Evolutionary conservation across 2,888 invertebrate genomes (phyloP), one percentile per base, ranked within the genome.

Genomic region (Fissipunctia ypsillon): DNA sequence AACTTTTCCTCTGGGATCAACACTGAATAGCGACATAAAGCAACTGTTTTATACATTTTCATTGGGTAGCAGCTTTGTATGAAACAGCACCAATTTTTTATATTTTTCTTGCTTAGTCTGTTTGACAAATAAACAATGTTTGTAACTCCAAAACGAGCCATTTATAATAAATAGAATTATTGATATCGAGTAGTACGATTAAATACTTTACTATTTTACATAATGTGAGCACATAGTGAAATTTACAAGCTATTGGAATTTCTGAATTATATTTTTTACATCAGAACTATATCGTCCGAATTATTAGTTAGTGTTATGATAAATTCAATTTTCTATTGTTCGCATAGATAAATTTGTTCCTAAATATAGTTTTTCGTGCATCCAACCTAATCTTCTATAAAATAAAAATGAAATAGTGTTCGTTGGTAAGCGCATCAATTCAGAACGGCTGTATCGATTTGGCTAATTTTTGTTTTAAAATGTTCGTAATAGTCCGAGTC

Each of bases 121-220:
- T 67, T 31, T 63, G 22, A 22, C 1, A 63, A 63, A 31, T 31
- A n/a, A 38, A 45, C 9, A 28, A 6, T 57, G 9, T 22, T 16
- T 28, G 16, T 45, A 65, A 74, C 67, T 76, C 38, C 79, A 87
- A 86, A 83, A 78, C 78, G 68, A 85, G 52, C 75, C 78, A 59
- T 48, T 52, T 41, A 59, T 56, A 35, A 57, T 54, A 69, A 12
- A n/a, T n/a, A n/a, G n/a, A n/a, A 66, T 60, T 83, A 86, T 50
- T 48, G 25, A 63, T 73, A 75, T 31, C 65, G 65, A 73, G 38
- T 71, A 78, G 16, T 68, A 69, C 67, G 50, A 75, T 70, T 65
- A 70, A n/a, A 54, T 63, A 60, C 57, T 66, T 69, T 56, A 63
- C 28, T 66, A 64, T 71, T 60, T 64, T 61, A 70, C 48, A 72